A percentile compares a stretch with the other conserved stretches of the same genome.
Evolutionary conservation across 1,140 invertebrate genomes (phyloP).

Genomic region (Epicauta chinensis): DNA sequence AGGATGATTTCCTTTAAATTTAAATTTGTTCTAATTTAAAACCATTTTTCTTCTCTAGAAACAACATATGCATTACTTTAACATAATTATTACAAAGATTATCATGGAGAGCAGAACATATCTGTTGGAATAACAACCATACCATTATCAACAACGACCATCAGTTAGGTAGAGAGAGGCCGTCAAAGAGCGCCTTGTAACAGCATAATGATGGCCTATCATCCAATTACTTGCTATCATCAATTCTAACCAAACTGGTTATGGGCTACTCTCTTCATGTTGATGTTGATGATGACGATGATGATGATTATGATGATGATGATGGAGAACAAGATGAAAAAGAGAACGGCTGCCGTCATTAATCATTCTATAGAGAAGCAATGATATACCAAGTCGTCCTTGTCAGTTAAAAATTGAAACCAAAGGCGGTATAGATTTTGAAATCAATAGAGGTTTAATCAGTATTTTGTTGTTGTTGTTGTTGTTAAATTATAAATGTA

Average conservation of each 20-base stretch:
- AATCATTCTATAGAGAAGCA: constrained; percentile 14
- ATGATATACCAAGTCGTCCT: background rate
- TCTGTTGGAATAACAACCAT: constrained; percentile 24
- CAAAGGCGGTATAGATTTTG: background rate
- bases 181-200: constrained; percentile 31
- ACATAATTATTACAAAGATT: constrained; percentile 20
- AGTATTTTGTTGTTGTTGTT: no score
- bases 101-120: constrained; percentile 17
- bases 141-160: constrained; percentile 31
- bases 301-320: no score
- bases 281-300: no score
- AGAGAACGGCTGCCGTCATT: constrained; percentile 18
- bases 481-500: no score
- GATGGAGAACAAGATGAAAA: no score
- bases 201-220: constrained; percentile 32
- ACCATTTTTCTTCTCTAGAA: no score
- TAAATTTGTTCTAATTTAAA: no score
- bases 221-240: constrained; percentile 37
- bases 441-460: no score
- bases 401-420: background rate
- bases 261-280: constrained; percentile 18
- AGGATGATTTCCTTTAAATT: no score
- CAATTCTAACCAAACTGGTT: constrained; percentile 32
- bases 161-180: constrained; percentile 24
- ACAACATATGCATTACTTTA: constrained; percentile 12